Percentiles rank a stretch among this genome's conserved stretches.
Evolutionary conservation across 2,888 invertebrate genomes (phyloP).

Genomic region (Prenolepis imparis): DNA sequence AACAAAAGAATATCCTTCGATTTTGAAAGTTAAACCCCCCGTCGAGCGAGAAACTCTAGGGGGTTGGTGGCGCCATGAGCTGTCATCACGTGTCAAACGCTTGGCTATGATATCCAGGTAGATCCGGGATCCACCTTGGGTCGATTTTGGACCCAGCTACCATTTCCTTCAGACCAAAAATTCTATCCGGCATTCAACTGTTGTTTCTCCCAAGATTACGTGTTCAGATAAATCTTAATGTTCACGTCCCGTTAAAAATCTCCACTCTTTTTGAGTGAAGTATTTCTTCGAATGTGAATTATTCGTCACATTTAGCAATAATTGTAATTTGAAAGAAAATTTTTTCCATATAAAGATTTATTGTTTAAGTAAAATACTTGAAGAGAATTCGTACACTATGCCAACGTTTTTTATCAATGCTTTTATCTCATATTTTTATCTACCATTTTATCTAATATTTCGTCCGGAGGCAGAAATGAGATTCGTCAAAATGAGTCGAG

Average conservation of each 20-base stretch:
- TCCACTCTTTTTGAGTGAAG: conserved; percentile 35
- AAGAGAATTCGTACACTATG: neutral
- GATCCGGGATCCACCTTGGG: conserved; percentile 52
- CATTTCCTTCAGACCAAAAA: conserved; percentile 63
- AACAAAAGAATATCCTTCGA: conserved; percentile 85
- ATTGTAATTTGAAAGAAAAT: neutral
- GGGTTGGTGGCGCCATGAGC: conserved; percentile 86
- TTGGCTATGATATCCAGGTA: conserved; percentile 80
- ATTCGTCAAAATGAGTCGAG: conserved; percentile 29
- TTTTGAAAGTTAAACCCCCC: conserved; percentile 76
- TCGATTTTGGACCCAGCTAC: conserved; percentile 58
- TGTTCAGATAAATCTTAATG: conserved; percentile 70
- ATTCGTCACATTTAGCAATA: neutral
- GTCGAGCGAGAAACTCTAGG: conserved; percentile 82
- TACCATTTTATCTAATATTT: neutral
- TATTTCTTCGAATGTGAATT: conserved; percentile 61
- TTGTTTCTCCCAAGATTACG: conserved; percentile 64
- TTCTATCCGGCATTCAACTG: conserved; percentile 56
- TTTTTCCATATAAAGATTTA: neutral
- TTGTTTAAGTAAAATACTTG: neutral
- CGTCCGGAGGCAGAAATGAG: neutral
- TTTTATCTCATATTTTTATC: conserved; percentile 6
- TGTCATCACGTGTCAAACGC: conserved; percentile 85
- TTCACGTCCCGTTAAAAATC: conserved; percentile 70
- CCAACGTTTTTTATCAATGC: neutral